Conservation (phyloP, 2,888 invertebrate genomes). For the Neuroscelio doddi region DNA sequence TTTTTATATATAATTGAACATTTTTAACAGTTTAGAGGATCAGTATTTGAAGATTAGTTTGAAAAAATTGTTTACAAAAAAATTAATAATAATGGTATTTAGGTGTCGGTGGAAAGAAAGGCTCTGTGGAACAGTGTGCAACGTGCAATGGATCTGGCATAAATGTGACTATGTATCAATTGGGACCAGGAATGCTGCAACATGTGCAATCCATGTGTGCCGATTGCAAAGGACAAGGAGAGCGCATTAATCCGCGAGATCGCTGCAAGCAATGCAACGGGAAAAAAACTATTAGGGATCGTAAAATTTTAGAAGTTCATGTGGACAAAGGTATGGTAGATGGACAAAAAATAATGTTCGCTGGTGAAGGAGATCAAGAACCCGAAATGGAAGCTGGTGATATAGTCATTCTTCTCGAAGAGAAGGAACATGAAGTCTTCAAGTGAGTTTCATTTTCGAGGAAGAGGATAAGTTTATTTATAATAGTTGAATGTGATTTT, state of each 20-base stretch:
- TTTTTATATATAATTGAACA: background rate
- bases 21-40: too few species aligned
- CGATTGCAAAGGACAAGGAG: conserved; percentile 91
- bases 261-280: conserved; percentile 95
- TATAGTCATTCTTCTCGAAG: conserved; percentile 95
- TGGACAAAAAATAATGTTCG: conserved; percentile 94
- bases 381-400: conserved; percentile 96
- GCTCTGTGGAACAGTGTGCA: conserved; percentile 88
- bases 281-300: conserved; percentile 89
- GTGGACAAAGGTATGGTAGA: conserved; percentile 96
- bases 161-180: conserved; percentile 82
- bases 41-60: too few species aligned
- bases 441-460: conserved; percentile 72
- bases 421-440: conserved; percentile 89
- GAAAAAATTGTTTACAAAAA: too few species aligned
- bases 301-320: conserved; percentile 95
- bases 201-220: conserved; percentile 92
- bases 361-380: conserved; percentile 97
- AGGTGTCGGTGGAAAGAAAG: conserved; percentile 93
- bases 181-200: conserved; percentile 87
- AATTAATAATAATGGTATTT: conserved; percentile 26
- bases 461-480: too few species aligned
- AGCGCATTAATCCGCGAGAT: conserved; percentile 90
- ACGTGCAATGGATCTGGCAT: conserved; percentile 93
- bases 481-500: background rate